Evolutionary conservation across 2,888 invertebrate species (phyloP).

Genomic region (Dendrolimus houi): DNA sequence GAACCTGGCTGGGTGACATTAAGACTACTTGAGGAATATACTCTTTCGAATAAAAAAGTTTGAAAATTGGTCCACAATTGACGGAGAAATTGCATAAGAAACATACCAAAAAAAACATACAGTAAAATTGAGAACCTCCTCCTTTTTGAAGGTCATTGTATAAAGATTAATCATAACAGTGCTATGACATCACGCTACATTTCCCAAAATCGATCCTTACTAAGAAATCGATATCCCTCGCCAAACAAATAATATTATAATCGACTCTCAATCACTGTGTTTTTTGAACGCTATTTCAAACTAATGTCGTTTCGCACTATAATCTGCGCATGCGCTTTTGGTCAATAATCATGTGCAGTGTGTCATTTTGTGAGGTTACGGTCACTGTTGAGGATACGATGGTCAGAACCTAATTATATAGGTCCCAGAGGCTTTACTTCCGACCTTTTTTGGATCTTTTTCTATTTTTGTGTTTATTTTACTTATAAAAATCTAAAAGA

Average conservation of each 20-base stretch:
- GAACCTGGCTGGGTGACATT: too few species aligned
- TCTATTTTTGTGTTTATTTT: too few species aligned
- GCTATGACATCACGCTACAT: neutral
- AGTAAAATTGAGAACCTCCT: too few species aligned
- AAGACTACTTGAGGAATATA: too few species aligned
- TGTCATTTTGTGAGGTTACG: neutral
- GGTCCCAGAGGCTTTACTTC: neutral
- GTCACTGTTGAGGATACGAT: neutral
- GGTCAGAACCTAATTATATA: neutral
- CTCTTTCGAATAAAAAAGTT: too few species aligned
- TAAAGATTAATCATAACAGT: too few species aligned
- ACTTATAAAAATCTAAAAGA: too few species aligned
- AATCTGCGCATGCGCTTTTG: constrained; percentile 51
- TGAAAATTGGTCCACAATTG: too few species aligned
- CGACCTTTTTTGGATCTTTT: neutral
- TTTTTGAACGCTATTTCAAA: constrained; percentile 1
- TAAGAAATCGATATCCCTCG: constrained; percentile 1
- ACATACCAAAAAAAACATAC: too few species aligned
- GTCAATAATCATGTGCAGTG: neutral
- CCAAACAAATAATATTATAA: neutral
- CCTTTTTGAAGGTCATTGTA: neutral
- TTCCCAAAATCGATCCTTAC: neutral
- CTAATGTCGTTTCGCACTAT: constrained; percentile 53
- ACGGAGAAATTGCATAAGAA: too few species aligned
- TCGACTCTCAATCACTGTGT: neutral